Evolutionary conservation across 2,888 invertebrate species (phyloP).

Genomic region (Sesamia inferens): DNA sequence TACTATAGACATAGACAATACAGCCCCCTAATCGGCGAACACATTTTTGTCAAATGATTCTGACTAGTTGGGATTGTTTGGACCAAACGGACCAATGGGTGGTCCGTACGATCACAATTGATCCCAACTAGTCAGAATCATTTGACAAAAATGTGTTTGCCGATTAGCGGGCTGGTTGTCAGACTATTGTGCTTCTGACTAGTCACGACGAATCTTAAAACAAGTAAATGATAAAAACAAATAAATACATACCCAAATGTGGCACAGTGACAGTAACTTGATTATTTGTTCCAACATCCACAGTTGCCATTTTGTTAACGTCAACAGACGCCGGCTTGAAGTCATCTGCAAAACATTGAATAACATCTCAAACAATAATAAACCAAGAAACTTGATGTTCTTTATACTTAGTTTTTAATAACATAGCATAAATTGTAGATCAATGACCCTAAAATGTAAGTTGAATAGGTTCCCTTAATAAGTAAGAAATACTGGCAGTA

Average conservation of each 20-base stretch:
- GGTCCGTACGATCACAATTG: too few relatives aligned
- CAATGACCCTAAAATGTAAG: constrained; percentile 16
- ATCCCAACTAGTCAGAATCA: too few relatives aligned
- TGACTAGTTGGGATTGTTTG: too few relatives aligned
- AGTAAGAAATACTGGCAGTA: constrained; percentile 11
- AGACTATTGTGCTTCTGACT: background rate
- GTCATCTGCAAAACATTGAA: constrained; percentile 94
- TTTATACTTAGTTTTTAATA: background rate
- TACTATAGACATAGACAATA: too few relatives aligned
- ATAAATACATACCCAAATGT: constrained; percentile 92
- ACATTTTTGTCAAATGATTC: too few relatives aligned
- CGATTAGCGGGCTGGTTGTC: background rate
- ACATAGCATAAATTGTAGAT: constrained; percentile 8
- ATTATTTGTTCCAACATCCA: constrained; percentile 97
- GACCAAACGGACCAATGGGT: too few relatives aligned
- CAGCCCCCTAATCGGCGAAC: too few relatives aligned
- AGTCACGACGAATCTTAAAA: background rate
- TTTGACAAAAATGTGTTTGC: too few relatives aligned
- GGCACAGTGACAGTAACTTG: constrained; percentile 98
- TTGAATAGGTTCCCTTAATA: constrained; percentile 15
- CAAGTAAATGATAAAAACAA: background rate
- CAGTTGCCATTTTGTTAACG: constrained; percentile 96
- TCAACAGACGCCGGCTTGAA: constrained; percentile 99
- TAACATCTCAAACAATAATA: background rate
- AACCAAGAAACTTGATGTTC: background rate